Base-by-base conservation (phyloP, 2,113 vertebrate genomes). In the Bolborhynchus lineola region DNA sequence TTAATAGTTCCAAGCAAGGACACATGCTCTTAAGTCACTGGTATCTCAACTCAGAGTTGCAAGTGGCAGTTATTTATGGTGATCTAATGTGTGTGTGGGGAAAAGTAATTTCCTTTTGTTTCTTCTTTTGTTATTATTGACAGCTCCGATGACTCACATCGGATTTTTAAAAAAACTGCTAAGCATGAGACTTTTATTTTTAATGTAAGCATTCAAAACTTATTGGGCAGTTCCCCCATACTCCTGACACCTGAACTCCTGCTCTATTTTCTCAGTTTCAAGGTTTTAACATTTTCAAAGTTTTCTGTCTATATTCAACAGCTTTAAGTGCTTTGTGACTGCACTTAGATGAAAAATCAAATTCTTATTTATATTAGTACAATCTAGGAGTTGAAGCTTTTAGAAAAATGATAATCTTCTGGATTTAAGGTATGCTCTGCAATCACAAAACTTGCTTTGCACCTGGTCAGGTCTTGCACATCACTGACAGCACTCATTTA, bases 1-100 rank as follows among this genome's bases (percentile, higher is more conserved):
- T 88, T 88, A 96, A 92, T 82, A 94, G 90, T 82, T 68, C 92
- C 21, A 4, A 81, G 76, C 53, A 92, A 94, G 88, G 83, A 95
- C 88, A 93, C 19, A 84, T 0, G 17, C 88, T 89, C 72, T 86
- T n/a, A 70, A 93, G 44, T 72, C 93, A 75, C 69, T 60, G 52
- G 60, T 87, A 86, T 80, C 93, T 96, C 90, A 65, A 75, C n/a
- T 67, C 82, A 67, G 76, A 77, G 85, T 55, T 0, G 0, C 19
- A 80, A 69, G 55, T 35, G 2, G 71, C 25, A 21, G 60, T 93
- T 96, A 94, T 88, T 96, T 96, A 89, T 75, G 44, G 74, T 76
- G 37, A 37, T 52, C 20, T 70, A 75, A 71, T 10, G 26, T 39
- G 33, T 3, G 1, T 18, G 63, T 17, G 49, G 26, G 76, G 71